Conservation (phyloP, 2,113 vertebrate genomes). For the Gasterosteus nipponicus region DNA sequence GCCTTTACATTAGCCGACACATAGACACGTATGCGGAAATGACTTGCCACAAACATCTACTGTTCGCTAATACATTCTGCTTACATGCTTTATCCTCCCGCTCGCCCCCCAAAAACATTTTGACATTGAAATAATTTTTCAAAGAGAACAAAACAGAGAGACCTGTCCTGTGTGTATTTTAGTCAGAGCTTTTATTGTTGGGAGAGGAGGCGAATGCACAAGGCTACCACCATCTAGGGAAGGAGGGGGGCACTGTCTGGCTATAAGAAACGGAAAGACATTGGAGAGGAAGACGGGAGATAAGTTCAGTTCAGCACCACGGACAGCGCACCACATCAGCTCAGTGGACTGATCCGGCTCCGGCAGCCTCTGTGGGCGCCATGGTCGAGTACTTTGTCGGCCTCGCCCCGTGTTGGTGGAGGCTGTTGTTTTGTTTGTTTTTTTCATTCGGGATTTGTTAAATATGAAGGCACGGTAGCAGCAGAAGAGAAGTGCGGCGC, state of each 20-base stretch:
- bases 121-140: background rate
- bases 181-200: background rate
- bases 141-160: background rate
- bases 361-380: constrained; percentile 2
- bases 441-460: constrained; percentile 5
- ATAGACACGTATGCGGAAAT: background rate
- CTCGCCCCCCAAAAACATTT: background rate
- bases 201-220: constrained; percentile 8
- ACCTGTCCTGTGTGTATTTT: background rate
- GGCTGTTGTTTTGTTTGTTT: constrained; percentile 19
- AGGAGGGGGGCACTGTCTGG: constrained; percentile 72
- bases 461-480: constrained; percentile 28
- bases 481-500: constrained; percentile 38
- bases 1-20: background rate
- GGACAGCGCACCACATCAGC: constrained; percentile 60
- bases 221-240: constrained; percentile 51
- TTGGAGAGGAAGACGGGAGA: constrained; percentile 31
- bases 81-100: background rate
- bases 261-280: constrained; percentile 46
- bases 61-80: background rate
- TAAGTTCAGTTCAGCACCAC: constrained; percentile 75
- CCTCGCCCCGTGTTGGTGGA: background rate
- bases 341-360: constrained; percentile 14
- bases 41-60: background rate
- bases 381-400: background rate